Evolutionary conservation across 2,113 vertebrate species (phyloP).

Genomic region (Tachysurus vachellii): DNA sequence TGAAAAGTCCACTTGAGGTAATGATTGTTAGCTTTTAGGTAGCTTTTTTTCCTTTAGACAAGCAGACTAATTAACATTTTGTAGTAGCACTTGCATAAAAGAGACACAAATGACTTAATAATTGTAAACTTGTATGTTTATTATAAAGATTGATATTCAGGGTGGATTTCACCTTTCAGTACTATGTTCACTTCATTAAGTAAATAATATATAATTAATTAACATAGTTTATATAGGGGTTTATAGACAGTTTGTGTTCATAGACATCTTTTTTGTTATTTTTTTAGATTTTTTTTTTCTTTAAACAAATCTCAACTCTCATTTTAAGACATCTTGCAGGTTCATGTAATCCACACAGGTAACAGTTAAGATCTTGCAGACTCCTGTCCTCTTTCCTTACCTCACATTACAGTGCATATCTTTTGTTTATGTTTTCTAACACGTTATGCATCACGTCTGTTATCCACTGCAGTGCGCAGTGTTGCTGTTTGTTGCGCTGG

Average conservation of each 20-base stretch:
- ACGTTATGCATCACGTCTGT: slow-evolving; percentile 8
- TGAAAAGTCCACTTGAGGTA: no score
- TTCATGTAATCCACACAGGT: background rate
- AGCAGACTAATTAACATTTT: background rate
- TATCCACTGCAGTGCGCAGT: slow-evolving; percentile 9
- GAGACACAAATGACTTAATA: background rate
- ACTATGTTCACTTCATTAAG: no score
- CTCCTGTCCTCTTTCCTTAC: slow-evolving; percentile 15
- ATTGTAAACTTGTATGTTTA: no score
- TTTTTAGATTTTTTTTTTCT: background rate
- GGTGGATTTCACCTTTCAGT: no score
- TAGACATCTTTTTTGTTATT: no score
- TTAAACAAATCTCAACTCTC: background rate
- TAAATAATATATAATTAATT: no score
- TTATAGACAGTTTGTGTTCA: no score
- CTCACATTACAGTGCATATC: background rate
- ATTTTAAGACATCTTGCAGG: background rate
- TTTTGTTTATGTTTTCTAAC: background rate
- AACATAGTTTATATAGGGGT: no score
- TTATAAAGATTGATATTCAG: no score
- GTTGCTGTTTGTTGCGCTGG: slow-evolving; percentile 26
- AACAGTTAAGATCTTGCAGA: background rate
- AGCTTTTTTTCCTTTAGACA: background rate
- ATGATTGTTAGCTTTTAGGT: no score
- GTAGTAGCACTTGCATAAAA: background rate